These are phyloP conservation scores for Podargus strigoides DNA, from an alignment of 2,797 vertebrate species.

Conservation along the genomic window DNA sequence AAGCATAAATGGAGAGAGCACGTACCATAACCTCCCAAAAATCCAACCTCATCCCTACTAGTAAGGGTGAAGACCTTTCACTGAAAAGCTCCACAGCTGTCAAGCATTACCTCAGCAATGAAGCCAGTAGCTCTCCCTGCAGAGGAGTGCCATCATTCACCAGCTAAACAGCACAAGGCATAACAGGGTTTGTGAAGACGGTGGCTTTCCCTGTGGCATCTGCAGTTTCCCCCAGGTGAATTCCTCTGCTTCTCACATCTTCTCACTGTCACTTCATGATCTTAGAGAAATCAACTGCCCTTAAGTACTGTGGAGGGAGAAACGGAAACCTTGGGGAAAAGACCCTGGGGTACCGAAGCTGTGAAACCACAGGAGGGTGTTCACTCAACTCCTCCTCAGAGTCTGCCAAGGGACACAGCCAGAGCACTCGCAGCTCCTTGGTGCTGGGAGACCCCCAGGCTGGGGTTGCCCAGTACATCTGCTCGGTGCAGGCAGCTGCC, in stretches of 20 bases:
- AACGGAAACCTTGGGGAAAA: neutral
- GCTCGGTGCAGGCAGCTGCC: neutral
- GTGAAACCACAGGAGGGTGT: neutral
- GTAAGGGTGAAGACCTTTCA: neutral
- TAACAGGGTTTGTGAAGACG: neutral
- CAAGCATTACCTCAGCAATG: neutral
- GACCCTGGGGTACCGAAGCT: neutral
- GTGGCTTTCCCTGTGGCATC: neutral
- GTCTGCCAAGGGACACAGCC: neutral
- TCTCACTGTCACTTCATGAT: fast-evolving
- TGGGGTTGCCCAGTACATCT: neutral
- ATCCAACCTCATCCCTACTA: neutral
- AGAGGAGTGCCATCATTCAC: neutral
- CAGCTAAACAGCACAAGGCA: neutral
- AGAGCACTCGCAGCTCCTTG: neutral
- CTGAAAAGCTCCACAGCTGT: neutral
- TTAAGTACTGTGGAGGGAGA: neutral
- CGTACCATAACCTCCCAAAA: neutral
- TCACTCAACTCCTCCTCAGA: neutral
- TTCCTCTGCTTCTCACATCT: neutral
- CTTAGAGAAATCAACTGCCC: neutral
- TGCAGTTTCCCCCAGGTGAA: neutral
- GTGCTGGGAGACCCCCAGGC: too few relatives aligned
- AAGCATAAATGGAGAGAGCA: neutral
- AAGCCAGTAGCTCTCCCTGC: neutral